A percentile compares a stretch with the other conserved stretches of the same genome.
phyloP scores from a whole-genome alignment of 2,797 vertebrate species.

The Alcedo quadribrachys region DNA sequence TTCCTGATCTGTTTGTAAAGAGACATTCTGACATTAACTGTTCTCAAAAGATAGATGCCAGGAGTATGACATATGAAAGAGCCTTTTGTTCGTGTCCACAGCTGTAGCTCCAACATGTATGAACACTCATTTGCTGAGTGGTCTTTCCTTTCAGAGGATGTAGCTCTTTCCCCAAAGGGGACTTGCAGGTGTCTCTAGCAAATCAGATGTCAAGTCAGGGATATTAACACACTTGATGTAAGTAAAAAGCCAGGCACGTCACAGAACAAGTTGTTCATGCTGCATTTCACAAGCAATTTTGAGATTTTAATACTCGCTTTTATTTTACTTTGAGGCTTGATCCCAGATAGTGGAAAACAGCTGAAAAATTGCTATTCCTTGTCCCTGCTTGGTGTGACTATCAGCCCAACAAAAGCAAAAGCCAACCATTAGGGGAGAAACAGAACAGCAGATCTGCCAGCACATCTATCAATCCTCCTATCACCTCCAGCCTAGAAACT shows the following conservation, averaged over 20 bases:
- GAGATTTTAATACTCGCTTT: background rate
- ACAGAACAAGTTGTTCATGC: background rate
- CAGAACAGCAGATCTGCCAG: background rate
- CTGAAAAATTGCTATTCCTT: background rate
- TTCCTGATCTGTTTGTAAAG: background rate
- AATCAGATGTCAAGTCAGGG: background rate
- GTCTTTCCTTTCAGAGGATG: background rate
- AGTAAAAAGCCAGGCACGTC: background rate
- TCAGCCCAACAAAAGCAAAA: background rate
- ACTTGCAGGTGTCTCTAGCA: background rate
- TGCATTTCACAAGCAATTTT: background rate
- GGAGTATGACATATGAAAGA: rapidly evolving
- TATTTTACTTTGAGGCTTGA: background rate
- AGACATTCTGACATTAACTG: background rate
- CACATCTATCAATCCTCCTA: background rate
- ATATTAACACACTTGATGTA: background rate
- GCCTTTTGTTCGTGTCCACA: background rate
- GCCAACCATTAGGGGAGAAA: background rate
- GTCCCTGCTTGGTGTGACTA: too few species aligned
- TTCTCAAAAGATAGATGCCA: background rate
- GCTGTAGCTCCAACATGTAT: background rate
- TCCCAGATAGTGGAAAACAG: background rate
- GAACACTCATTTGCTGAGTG: background rate
- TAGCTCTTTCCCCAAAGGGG: background rate
- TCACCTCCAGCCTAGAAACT: background rate